Percentiles rank a stretch among this genome's conserved stretches.
Evolutionary conservation across 2,888 invertebrate species (phyloP).

Genomic region (Zootermopsis nevadensis): DNA sequence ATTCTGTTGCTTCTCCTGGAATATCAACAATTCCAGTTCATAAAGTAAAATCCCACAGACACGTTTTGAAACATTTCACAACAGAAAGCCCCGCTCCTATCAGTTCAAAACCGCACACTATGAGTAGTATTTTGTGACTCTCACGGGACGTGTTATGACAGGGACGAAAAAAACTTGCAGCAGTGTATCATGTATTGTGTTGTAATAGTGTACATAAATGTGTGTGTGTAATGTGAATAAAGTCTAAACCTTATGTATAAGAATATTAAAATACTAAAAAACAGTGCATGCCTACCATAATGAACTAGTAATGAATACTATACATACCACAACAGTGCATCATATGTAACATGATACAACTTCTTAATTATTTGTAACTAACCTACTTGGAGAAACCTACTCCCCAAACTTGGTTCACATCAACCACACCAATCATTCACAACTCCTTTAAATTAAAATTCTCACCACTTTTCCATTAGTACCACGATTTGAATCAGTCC

Average conservation of each 20-base stretch:
- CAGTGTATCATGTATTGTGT: constrained; percentile 26
- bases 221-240: constrained; percentile 14
- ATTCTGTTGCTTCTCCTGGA: constrained; percentile 15
- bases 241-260: constrained; percentile 15
- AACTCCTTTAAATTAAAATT: too few species aligned
- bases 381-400: constrained; percentile 36
- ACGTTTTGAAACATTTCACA: neutral
- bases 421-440: constrained; percentile 25
- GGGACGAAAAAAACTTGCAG: constrained; percentile 3
- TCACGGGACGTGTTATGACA: neutral
- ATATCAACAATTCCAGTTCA: neutral
- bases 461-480: too few species aligned
- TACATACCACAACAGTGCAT: constrained; percentile 40
- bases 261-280: constrained; percentile 30
- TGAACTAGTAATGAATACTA: constrained; percentile 23
- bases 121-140: neutral
- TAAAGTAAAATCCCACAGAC: too few species aligned
- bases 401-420: neutral
- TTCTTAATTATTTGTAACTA: constrained; percentile 30
- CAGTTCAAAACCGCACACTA: neutral
- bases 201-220: neutral
- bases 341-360: constrained; percentile 37
- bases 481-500: too few species aligned
- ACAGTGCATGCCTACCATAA: constrained; percentile 47
- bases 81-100: constrained; percentile 15